Base-by-base conservation (phyloP, 2,888 invertebrate genomes). In the Poecilus cupreus region DNA sequence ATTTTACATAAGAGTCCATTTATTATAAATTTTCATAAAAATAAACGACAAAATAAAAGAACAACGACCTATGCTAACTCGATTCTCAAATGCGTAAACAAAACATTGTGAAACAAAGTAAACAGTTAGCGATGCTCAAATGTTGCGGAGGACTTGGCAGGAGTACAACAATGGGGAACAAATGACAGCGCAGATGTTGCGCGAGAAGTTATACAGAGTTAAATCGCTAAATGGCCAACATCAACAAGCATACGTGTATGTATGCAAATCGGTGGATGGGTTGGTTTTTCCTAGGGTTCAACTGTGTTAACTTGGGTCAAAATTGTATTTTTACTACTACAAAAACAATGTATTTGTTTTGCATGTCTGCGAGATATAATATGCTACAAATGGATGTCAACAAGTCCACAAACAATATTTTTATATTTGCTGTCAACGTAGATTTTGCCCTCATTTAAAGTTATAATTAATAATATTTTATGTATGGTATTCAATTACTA, bases 91-190 rank as follows among this genome's bases (percentile, higher is more conserved):
- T 24, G 26, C 60, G 60, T 60, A 60, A 60, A 60, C 60, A 60
- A 60, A 60, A 60, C 60, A 60, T 22, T n/a, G 57, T 26, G 60
- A 60, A 60, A 60, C 60, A 60, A 60, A n/a, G 60, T 60, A 60
- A 60, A 60, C 26, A 60, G 60, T 60, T 60, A 32, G 43, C 43
- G 60, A 60, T 24, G 24, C 26, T 60, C 13, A 32, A 32, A 32
- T 32, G 32, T 32, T 32, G 32, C 8, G 32, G 32, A 32, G 32
- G 26, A 60, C 24, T 60, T 60, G 60, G 60, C 60, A 60, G 60
- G 13, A 24, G 60, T 60, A 26, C 60, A 60, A 60, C 60, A 60
- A 60, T 60, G 60, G 60, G n/a, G 11, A 60, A 26, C 26, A 13
- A 26, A 60, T 24, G 60, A 60, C 60, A 26, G 60, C 60, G 26